Conservation (phyloP, 1,140 invertebrate species). For the Panagrolaimus sp. region DNA sequence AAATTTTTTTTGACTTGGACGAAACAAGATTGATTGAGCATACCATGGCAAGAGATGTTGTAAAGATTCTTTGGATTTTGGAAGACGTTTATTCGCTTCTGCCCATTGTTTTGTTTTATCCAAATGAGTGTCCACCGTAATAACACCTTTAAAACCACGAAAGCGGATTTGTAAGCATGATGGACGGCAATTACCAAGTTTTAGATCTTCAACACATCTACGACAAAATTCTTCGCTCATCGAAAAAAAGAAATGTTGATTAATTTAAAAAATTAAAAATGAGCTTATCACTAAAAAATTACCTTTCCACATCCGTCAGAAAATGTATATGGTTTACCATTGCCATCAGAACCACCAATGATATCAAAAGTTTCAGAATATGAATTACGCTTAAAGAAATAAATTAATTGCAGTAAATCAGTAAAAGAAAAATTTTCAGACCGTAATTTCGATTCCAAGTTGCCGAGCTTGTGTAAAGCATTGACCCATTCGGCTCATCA, state of each 20-base stretch:
- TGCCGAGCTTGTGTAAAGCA: constrained; percentile 10
- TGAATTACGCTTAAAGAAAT: background rate
- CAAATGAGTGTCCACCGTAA: background rate
- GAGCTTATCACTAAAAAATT: no score
- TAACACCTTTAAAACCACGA: constrained; percentile 17
- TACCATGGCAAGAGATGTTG: background rate
- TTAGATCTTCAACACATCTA: background rate
- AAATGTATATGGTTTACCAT: constrained; percentile 3
- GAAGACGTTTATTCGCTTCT: no score
- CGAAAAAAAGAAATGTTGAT: no score
- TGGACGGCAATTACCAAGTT: background rate
- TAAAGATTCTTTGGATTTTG: background rate
- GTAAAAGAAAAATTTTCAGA: background rate
- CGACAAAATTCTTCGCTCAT: no score
- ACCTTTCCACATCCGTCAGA: background rate
- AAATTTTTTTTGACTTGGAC: constrained; percentile 17
- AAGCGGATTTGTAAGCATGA: constrained; percentile 15
- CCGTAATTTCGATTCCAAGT: background rate
- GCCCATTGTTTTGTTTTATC: background rate
- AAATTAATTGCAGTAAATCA: background rate
- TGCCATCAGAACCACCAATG: background rate
- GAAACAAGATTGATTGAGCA: background rate
- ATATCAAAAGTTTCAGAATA: background rate
- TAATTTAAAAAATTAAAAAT: no score
- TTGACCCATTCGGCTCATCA: constrained; percentile 10